Conservation (phyloP, 2,888 invertebrate genomes). For the Dilophus febrilis region DNA sequence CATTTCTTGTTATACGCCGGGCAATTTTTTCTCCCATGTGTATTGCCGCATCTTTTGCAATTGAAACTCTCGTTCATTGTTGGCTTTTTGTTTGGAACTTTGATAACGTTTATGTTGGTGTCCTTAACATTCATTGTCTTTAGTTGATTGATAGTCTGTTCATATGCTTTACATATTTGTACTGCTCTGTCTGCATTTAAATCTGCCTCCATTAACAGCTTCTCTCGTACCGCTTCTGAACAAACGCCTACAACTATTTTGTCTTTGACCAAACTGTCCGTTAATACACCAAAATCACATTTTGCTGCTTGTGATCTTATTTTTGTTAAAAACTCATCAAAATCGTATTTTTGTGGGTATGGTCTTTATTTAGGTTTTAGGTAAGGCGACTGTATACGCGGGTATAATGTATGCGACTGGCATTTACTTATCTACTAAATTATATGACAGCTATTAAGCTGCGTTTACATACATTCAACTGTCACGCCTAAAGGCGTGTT, state of each 20-base stretch:
- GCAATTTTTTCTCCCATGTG: neutral
- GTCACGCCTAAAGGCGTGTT: no score
- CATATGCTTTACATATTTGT: neutral
- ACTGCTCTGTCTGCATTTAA: neutral
- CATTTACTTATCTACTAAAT: no score
- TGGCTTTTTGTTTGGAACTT: no score
- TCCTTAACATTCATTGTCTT: neutral
- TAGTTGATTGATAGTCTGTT: neutral
- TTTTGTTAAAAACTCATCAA: no score
- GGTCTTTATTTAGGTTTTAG: no score
- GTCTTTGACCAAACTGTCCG: neutral
- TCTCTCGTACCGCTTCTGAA: neutral
- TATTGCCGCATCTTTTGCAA: neutral
- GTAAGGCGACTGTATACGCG: no score
- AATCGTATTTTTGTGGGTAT: no score
- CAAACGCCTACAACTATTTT: neutral
- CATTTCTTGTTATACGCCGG: neutral
- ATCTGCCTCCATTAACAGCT: neutral
- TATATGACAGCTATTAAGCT: no score
- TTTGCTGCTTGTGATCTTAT: no score
- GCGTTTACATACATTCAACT: no score
- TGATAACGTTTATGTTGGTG: neutral
- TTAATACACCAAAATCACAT: no score
- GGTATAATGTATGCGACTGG: no score
- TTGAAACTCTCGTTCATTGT: neutral